Base-by-base conservation (phyloP, 2,113 vertebrate species). In the Anguilla rostrata region DNA sequence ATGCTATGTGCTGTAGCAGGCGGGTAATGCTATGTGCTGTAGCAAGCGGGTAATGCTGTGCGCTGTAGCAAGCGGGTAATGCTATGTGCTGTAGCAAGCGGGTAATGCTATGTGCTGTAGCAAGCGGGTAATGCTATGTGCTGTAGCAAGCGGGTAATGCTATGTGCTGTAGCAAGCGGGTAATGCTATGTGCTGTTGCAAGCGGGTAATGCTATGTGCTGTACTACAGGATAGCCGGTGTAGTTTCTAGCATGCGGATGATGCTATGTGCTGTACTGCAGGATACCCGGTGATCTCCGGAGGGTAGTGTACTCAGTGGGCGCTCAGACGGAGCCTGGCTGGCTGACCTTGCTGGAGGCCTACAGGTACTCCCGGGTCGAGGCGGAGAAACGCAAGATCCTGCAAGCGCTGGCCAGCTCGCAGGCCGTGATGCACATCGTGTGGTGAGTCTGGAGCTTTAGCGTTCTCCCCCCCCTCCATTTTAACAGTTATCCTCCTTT, bases 281-380 rank as follows among this genome's bases (percentile, higher is more conserved):
- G 98, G 88, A 94, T 98, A 57, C 97, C 97, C 41, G 94, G 96
- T 39, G 97, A 98, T 93, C 93, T 99, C 90, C 96, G 96, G 96
- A 92, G 90, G 81, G 94, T 94, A 66, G 92, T 99, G 82, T 98
- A 96, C 94, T 95, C 94, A 86, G 95, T 96, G 84, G 98, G 96
- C 90, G 97, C 96, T 84, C 96, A 95, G 88, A 96, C 95, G 6
- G 82, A 90, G 6, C 87, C 91, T 6, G 96, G 94, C 81, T 99
- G 98, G 98, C 1, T 11, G 0, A 92, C 89, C 88, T 93, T 99
- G 78, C 83, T 95, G 40, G 8, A 11, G 0, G 87, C 93, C 88
- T 98, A 98, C 22, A 2, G 0, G 1, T 20, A 90, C 49, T 85
- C 92, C 86, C 89, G 89, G 85, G 94, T 94, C 49, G 97, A 98